Evolutionary conservation across 1,140 invertebrate genomes (phyloP).

Genomic region (Drosophila seguyi): DNA sequence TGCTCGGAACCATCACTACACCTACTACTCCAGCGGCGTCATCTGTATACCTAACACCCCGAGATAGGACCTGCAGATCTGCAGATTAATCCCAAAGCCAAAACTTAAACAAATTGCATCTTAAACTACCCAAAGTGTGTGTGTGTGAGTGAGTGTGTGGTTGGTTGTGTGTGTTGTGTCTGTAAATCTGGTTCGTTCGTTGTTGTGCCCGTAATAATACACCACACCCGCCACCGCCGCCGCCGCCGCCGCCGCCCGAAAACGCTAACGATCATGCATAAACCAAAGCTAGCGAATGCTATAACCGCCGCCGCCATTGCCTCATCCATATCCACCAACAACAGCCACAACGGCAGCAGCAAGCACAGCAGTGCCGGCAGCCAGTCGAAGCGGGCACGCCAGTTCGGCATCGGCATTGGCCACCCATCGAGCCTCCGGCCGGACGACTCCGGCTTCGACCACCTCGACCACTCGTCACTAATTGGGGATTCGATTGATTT

Average conservation of each 20-base stretch:
- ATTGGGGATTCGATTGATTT: conserved; percentile 85
- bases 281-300: conserved; percentile 77
- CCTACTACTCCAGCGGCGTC: conserved; percentile 37
- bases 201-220: conserved; percentile 63
- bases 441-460: conserved; percentile 61
- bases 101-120: conserved; percentile 29
- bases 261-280: conserved; percentile 81
- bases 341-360: conserved; percentile 45
- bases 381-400: conserved; percentile 54
- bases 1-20: conserved; percentile 51
- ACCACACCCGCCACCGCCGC: conserved; percentile 31
- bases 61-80: conserved; percentile 32
- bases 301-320: conserved; percentile 82
- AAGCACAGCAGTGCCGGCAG: conserved; percentile 47
- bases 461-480: conserved; percentile 64
- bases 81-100: conserved; percentile 50
- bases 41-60: conserved; percentile 63
- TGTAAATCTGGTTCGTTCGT: conserved; percentile 63
- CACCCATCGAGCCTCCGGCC: conserved; percentile 20
- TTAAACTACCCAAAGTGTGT: conserved; percentile 14
- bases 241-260: conserved; percentile 18
- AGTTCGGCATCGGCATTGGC: conserved; percentile 32
- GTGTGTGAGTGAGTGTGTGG: conserved; percentile 1
- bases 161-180: conserved; percentile 61
- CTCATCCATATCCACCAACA: conserved; percentile 79